phyloP scores from a whole-genome alignment of 2,797 vertebrate species.

The Chelon labrosus region DNA sequence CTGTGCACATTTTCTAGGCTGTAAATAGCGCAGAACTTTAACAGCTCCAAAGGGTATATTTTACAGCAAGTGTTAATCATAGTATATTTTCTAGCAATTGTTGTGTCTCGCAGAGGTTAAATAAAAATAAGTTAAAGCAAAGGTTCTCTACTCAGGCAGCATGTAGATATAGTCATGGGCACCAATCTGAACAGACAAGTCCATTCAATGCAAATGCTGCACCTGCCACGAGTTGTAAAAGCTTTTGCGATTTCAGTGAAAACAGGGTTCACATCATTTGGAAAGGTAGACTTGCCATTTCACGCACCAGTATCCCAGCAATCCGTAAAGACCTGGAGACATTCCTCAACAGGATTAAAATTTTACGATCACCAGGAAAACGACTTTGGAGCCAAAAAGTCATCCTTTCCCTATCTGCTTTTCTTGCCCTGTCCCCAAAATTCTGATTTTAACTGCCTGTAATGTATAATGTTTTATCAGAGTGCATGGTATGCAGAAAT shows the following conservation, averaged over 20 bases:
- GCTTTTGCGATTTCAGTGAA: conserved; percentile 77
- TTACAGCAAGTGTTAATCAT: too few species aligned
- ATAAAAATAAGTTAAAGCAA: conserved; percentile 19
- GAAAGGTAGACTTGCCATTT: conserved; percentile 88
- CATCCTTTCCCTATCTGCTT: conserved; percentile 61
- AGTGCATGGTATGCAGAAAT: background rate
- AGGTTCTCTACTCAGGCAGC: conserved; percentile 48
- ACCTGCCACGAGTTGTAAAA: conserved; percentile 78
- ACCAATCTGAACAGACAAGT: conserved; percentile 65
- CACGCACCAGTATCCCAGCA: conserved; percentile 86
- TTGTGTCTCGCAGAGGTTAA: conserved; percentile 11
- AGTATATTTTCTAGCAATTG: background rate
- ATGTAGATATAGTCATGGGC: conserved; percentile 48
- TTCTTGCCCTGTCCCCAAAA: conserved; percentile 53
- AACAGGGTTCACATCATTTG: conserved; percentile 83
- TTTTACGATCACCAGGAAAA: conserved; percentile 82
- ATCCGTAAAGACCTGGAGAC: conserved; percentile 85
- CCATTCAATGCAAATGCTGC: conserved; percentile 81
- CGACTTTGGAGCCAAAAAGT: conserved; percentile 73
- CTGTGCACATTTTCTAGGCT: too few species aligned
- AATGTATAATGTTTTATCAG: conserved; percentile 1
- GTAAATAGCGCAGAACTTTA: too few species aligned
- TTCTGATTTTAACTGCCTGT: conserved; percentile 34
- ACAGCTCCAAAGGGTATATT: background rate
- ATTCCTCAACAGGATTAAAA: conserved; percentile 85